These are phyloP conservation scores for Drosophila lacicola DNA, from an alignment of 2,888 invertebrate genomes.

Conservation along the genomic window DNA sequence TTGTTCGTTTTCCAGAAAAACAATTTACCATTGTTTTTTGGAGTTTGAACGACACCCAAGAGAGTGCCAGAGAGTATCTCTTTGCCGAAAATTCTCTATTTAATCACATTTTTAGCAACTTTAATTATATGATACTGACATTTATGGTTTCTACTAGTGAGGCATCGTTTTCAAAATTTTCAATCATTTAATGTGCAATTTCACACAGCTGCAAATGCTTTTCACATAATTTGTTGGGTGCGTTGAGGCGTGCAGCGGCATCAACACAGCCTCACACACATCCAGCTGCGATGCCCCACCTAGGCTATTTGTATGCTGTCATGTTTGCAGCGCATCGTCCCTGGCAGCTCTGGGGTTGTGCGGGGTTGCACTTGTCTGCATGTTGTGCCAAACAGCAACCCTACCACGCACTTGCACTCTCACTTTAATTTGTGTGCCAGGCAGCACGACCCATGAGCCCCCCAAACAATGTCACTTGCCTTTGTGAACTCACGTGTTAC, in stretches of 20 bases:
- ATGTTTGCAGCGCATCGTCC: slow-evolving; percentile 28
- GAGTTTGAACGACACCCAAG: no score
- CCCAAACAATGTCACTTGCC: slow-evolving; percentile 77
- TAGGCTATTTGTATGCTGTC: slow-evolving; percentile 56
- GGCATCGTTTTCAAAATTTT: slow-evolving; percentile 28
- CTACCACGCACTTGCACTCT: slow-evolving; percentile 65
- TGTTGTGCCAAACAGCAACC: slow-evolving; percentile 47
- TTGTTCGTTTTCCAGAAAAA: no score
- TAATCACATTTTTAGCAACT: neutral
- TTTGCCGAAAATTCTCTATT: neutral
- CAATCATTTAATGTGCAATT: slow-evolving; percentile 70
- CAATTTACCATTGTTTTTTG: no score
- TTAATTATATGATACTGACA: slow-evolving; percentile 1
- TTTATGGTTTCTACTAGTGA: slow-evolving; percentile 30
- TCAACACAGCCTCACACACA: slow-evolving; percentile 30
- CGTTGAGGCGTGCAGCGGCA: slow-evolving; percentile 62
- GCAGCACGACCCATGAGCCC: slow-evolving; percentile 54
- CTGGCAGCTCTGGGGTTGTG: neutral
- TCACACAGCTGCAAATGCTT: slow-evolving; percentile 65
- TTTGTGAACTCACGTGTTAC: slow-evolving; percentile 78
- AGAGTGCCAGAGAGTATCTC: neutral
- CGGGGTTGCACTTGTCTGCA: slow-evolving; percentile 20
- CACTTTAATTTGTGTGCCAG: slow-evolving; percentile 78
- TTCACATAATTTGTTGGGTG: slow-evolving; percentile 77
- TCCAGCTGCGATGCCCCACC: slow-evolving; percentile 11